Evolutionary conservation across 2,797 vertebrate species (phyloP), one percentile per base, ranked within the genome.

Genomic region (Miichthys miiuy): DNA sequence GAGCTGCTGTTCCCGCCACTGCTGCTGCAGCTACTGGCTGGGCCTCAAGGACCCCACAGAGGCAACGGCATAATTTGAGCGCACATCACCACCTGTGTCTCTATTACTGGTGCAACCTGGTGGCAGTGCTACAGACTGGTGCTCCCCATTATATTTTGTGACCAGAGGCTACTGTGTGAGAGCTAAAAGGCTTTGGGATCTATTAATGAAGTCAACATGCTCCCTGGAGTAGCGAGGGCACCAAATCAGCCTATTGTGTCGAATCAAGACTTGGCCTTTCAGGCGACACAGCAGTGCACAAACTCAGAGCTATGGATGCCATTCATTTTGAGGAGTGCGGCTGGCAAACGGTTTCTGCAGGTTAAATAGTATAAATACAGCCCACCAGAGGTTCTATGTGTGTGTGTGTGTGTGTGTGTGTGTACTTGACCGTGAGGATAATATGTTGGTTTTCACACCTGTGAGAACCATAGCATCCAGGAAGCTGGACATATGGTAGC

Each of bases 181-280:
- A 83, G 75, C 82, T 88, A 87, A 85, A 89, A 87, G 79, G 85
- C 84, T 85, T 79, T 87, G 76, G 86, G 85, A 83, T 75, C 79
- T 77, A 90, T 87, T 92, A 89, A 89, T 84, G 83, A 88, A 88
- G 86, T 91, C 88, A 88, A 87, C 85, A 87, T 69, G 65, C 54
- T 85, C 81, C 73, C 72, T 6, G 18, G 71, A 78, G 79, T n/a
- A 76, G 79, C 13, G 65, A 85, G 77, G 76, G 75, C 85, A 85
- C 60, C 82, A 80, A 91, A 91, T 90, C 72, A 90, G 77, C 58
- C 87, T 50, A 87, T 88, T 89, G 86, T 83, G 78, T 63, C 20
- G 30, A 86, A 90, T 85, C 85, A 88, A 78, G 86, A 79, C 67
- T 82, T 51, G 56, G 63, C 77, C 72, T 89, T 88, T 88, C 55